Evolutionary conservation across 2,888 invertebrate species (phyloP).

Genomic region (Ornithoptera alexandrae): DNA sequence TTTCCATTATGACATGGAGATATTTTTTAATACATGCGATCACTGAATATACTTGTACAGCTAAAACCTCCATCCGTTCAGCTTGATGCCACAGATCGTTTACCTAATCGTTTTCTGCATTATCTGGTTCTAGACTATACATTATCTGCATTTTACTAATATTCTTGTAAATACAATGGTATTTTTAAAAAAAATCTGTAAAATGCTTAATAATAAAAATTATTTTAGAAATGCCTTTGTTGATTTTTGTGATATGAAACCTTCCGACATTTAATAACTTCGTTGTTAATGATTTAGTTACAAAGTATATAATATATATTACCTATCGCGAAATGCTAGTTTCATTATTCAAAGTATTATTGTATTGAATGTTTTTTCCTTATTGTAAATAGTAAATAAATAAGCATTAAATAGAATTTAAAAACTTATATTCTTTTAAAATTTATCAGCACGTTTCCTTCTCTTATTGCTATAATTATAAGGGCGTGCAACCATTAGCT

Average conservation of each 20-base stretch:
- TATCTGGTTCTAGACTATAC: constrained; percentile 20
- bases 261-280: no score
- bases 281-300: no score
- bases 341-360: no score
- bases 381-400: no score
- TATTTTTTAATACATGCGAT: not conserved
- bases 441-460: not conserved
- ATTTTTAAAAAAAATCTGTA: no score
- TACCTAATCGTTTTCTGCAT: constrained; percentile 27
- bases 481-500: not conserved
- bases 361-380: no score
- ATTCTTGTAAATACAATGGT: not conserved
- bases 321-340: no score
- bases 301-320: no score
- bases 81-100: constrained; percentile 17
- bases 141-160: constrained; percentile 1
- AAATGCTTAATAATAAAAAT: no score
- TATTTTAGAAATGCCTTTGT: no score
- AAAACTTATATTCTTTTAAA: not conserved
- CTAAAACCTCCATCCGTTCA: not conserved
- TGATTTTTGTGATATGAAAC: no score
- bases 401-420: not conserved
- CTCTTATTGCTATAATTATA: not conserved
- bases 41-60: not conserved
- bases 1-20: not conserved